Evolutionary conservation across 30 jellyfish, hydroid and myxozoan genomes (phyloP).

Genomic region (Phacellophora camtschatica): DNA sequence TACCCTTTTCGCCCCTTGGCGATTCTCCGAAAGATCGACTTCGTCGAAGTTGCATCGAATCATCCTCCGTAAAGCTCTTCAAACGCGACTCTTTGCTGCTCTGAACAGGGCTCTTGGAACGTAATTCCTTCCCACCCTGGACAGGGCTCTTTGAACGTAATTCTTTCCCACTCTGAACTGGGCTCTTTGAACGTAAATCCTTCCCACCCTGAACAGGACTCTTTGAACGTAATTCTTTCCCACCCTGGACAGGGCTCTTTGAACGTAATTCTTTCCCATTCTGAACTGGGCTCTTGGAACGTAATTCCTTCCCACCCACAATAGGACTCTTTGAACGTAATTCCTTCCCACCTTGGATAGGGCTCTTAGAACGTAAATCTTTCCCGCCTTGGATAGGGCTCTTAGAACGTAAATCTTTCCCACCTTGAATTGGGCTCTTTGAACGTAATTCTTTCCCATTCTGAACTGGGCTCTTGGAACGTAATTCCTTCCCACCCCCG

Average conservation of each 20-base stretch:
- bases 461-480: neutral
- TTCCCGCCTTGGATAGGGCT: neutral
- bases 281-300: neutral
- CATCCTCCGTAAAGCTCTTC: too few relatives aligned
- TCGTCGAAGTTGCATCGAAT: conserved; percentile 2
- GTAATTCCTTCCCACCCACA: neutral
- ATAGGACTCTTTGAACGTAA: neutral
- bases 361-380: too few relatives aligned
- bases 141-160: neutral
- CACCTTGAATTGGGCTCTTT: neutral
- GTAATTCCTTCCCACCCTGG: too few relatives aligned
- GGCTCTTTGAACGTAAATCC: neutral
- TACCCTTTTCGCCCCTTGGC: neutral
- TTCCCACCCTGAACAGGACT: neutral
- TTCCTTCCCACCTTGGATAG: neutral
- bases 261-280: neutral
- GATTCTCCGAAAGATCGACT: conserved; percentile 4
- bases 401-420: neutral
- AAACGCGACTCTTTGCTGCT: neutral
- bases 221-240: neutral
- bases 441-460: neutral
- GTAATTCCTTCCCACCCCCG: neutral
- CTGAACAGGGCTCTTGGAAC: neutral
- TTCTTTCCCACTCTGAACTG: neutral
- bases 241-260: neutral